Base-by-base conservation (phyloP, 2,888 invertebrate genomes). In the Eupsilia transversa region DNA sequence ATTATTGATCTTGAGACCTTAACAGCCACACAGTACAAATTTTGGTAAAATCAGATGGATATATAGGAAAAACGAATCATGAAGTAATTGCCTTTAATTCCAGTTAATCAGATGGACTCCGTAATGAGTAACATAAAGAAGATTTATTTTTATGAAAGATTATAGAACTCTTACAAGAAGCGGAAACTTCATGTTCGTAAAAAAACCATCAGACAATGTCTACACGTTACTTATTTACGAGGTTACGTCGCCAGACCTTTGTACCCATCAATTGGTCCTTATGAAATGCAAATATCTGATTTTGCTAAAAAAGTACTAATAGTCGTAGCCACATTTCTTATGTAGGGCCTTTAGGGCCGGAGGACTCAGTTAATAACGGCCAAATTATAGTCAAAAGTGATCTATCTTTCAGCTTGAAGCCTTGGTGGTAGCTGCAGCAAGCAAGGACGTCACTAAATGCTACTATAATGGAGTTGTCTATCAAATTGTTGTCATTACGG, bases 371-470 rank as follows among this genome's bases (percentile, higher is more conserved):
- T 17, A 52, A 49, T 46, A 9, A 10, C 23, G 14, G 23, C 30
- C 9, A 23, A 43, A 23, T 17, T 54, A 14, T n/a, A 20, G 1
- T 57, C 38, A 46, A 49, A 59, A 30, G 1, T 14, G 2, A 41
- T 41, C 1, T 63, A n/a, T 57, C 20, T 80, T 78, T 33, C 75
- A 80, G 80, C 1, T 64, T 17, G 27, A 76, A 49, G 63, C 82
- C 6, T 46, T 80, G 27, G 0, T 23, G n/a, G 12, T 4, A 33
- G 14, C 0, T 46, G 1, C 20, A 33, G 2, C 4, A 1, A 30
- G 0, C 33, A 35, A 30, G 12, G 23, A 78, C 38, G 33, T 56
- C 4, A 23, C 17, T 20, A 33, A 43, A 43, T 80, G 80, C 54
- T 68, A 43, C 41, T 5, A 3, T 2, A 30, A 43, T 0, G 71